A percentile compares a stretch with the other conserved stretches of the same genome.
These are phyloP conservation scores for Magallana gigas DNA, from an alignment of 1,140 invertebrate species.

Conservation along the genomic window DNA sequence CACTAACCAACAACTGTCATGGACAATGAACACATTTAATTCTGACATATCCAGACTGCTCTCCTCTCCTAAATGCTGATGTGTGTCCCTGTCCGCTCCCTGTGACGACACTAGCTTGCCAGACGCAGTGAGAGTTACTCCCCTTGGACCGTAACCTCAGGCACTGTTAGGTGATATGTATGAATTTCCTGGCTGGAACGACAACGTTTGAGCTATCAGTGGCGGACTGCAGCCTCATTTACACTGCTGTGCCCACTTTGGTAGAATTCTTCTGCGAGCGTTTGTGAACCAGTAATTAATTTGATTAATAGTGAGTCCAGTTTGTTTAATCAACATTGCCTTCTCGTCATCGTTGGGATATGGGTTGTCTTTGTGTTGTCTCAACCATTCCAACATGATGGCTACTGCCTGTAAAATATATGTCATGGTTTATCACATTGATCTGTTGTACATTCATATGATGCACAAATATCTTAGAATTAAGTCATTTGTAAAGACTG, in stretches of 20 bases:
- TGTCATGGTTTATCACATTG: neutral
- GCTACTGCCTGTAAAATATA: slow-evolving; percentile 74
- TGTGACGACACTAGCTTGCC: neutral
- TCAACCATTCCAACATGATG: slow-evolving; percentile 79
- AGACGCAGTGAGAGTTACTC: neutral
- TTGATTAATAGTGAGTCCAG: slow-evolving; percentile 79
- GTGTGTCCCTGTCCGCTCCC: slow-evolving; percentile 4
- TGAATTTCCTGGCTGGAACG: neutral
- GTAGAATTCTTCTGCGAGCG: slow-evolving; percentile 82
- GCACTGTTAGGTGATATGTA: slow-evolving; percentile 21
- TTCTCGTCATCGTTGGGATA: slow-evolving; percentile 81
- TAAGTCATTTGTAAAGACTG: no score
- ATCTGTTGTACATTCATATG: no score
- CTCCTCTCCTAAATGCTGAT: slow-evolving; percentile 7
- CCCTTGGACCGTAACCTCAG: slow-evolving; percentile 8
- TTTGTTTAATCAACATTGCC: slow-evolving; percentile 78
- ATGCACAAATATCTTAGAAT: no score
- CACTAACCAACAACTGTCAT: slow-evolving; percentile 32
- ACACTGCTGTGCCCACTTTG: slow-evolving; percentile 75
- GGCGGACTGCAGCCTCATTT: slow-evolving; percentile 47
- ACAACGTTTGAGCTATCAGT: neutral
- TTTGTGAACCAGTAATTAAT: slow-evolving; percentile 99
- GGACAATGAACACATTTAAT: slow-evolving; percentile 29
- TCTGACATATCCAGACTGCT: neutral
- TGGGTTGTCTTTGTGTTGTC: slow-evolving; percentile 79